Evolutionary conservation across 2,888 invertebrate genomes (phyloP).

Genomic region (Ochropacha duplaris): DNA sequence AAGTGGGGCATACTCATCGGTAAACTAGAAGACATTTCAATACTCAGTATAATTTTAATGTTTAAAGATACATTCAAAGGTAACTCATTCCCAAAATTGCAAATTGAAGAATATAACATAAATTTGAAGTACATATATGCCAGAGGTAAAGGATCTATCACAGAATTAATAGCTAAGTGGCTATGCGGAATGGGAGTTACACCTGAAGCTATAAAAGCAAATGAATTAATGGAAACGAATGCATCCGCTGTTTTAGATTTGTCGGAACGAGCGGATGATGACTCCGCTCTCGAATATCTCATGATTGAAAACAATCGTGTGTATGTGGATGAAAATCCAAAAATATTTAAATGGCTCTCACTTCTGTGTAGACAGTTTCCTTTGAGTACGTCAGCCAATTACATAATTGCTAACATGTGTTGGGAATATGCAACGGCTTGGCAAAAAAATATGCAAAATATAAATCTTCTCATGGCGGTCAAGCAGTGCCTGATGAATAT

Average conservation of each 20-base stretch:
- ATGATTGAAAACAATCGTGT: conserved; percentile 62
- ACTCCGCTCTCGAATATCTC: conserved; percentile 51
- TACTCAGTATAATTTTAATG: conserved; percentile 87
- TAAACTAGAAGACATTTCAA: conserved; percentile 94
- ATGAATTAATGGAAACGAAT: conserved; percentile 68
- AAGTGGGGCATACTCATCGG: conserved; percentile 94
- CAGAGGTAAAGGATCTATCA: conserved; percentile 91
- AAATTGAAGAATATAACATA: conserved; percentile 81
- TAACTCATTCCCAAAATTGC: conserved; percentile 77
- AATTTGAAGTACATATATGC: conserved; percentile 86
- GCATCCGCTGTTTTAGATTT: conserved; percentile 31
- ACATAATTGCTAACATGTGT: conserved; percentile 92
- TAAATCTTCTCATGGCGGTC: conserved; percentile 87
- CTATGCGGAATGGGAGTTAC: conserved; percentile 88
- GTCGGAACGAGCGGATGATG: conserved; percentile 34
- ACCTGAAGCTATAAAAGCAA: conserved; percentile 84
- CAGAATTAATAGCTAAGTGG: conserved; percentile 95
- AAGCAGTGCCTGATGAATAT: conserved; percentile 86
- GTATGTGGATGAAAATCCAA: conserved; percentile 66
- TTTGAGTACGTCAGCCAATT: conserved; percentile 90
- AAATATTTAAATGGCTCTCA: conserved; percentile 84
- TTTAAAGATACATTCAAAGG: conserved; percentile 70
- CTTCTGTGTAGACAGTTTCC: conserved; percentile 91
- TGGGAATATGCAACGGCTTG: conserved; percentile 96
- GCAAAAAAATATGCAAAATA: conserved; percentile 89